Percentiles rank a stretch among this genome's conserved stretches.
Evolutionary conservation across 2,113 vertebrate genomes (phyloP).

Genomic region (Mormoops blainvillei): DNA sequence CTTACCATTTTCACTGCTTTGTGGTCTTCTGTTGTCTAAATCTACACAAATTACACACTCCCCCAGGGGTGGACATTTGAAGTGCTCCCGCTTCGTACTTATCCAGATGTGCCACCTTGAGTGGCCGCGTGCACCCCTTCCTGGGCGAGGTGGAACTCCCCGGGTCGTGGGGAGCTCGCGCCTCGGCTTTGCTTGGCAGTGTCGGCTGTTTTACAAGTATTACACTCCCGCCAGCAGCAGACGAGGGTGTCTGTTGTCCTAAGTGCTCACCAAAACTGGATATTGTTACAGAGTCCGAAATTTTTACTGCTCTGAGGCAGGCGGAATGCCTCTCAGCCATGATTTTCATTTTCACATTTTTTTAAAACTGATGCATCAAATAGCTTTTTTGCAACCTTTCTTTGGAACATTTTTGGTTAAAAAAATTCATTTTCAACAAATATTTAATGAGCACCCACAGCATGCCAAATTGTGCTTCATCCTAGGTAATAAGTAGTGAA

Average conservation of each 20-base stretch:
- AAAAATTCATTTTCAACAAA: neutral
- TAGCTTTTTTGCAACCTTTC: neutral
- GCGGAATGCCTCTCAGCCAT: neutral
- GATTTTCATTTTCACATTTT: neutral
- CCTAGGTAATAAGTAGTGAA: neutral
- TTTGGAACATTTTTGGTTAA: neutral
- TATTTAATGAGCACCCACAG: neutral
- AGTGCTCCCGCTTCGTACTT: no score
- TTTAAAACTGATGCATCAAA: neutral
- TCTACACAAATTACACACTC: accelerated
- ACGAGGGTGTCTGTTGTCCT: neutral
- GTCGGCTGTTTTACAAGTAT: neutral
- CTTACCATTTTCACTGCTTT: accelerated
- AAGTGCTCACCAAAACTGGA: accelerated
- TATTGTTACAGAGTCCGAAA: neutral
- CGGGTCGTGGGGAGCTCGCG: accelerated
- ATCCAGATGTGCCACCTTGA: accelerated
- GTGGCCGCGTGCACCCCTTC: neutral
- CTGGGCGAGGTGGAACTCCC: no score
- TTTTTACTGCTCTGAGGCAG: neutral
- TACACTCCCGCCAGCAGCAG: neutral
- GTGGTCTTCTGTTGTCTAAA: neutral
- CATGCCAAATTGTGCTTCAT: neutral
- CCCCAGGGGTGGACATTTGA: neutral
- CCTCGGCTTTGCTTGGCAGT: neutral